Evolutionary conservation across 1,140 invertebrate species (phyloP), one percentile per base, ranked within the genome.

Genomic region (Sycophila sp.): DNA sequence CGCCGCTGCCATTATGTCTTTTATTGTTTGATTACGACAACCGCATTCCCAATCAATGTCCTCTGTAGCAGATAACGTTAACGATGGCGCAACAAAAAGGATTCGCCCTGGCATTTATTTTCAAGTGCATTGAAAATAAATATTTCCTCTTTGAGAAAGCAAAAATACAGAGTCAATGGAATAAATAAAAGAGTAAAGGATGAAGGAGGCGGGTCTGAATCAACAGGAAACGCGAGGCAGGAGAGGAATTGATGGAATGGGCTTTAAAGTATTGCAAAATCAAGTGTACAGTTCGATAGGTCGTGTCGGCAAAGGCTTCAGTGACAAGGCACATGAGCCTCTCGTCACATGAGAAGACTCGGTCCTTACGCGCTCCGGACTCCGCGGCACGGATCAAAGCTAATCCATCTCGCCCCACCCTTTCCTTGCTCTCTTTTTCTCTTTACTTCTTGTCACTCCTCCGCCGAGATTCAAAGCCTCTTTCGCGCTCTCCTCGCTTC

Each of bases 341-440:
- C 30, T 65, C n/a, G 28, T 65, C 47, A 28, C 62, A 65, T 55
- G 32, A 53, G 24, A 55, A 28, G 17, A 38, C 30, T 17, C 10
- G 30, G 32, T 22, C n/a, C n/a, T n/a, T 49, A 65, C 36, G 24
- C 30, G 45, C 51, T 64, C 49, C 15, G 22, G 13, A 38, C n/a
- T 4, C n/a, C 58, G 81, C 83, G 82, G 83, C 81, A 82, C 81
- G n/a, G n/a, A 84, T 84, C 83, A 84, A 84, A 84, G 83, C 76
- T 75, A 69, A 74, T 73, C 73, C 70, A 60, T 72, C 67, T 70
- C 56, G 68, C 58, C 55, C 42, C 58, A 65, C 24, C 38, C 58
- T 24, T 34, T 8, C 32, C 15, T 47, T 53, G 47, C 47, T 40
- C 34, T 53, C 32, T 66, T 66, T 64, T 55, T 71, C 72, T 69